Conservation (phyloP, 2,888 invertebrate species). For the Ariolimax columbianus region DNA sequence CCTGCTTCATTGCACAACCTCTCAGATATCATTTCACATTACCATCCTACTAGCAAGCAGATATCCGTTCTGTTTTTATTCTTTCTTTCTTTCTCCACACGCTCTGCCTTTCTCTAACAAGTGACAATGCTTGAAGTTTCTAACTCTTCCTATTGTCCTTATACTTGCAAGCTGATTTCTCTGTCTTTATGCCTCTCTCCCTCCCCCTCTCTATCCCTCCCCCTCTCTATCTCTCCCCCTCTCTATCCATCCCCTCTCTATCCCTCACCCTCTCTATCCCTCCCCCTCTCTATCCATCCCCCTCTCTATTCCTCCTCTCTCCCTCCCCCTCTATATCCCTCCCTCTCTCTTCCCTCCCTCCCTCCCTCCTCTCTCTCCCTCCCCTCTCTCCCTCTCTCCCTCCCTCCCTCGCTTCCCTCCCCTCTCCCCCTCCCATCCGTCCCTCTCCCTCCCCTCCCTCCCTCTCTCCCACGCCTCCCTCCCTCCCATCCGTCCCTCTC, state of each 20-base stretch:
- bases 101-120: no score
- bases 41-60: no score
- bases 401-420: not conserved
- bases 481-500: not conserved
- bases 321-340: not conserved
- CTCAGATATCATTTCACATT: no score
- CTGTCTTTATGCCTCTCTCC: not conserved
- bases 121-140: no score
- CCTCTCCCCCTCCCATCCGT: not conserved
- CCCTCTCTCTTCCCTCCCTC: not conserved
- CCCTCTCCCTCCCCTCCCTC: slow-evolving; percentile 14
- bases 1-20: no score
- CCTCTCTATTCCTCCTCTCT: not conserved
- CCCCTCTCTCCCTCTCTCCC: slow-evolving; percentile 33
- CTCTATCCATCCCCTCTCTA: not conserved
- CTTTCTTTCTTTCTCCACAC: no score
- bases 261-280: not conserved
- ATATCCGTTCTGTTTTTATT: no score
- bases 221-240: not conserved
- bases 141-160: not conserved
- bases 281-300: not conserved
- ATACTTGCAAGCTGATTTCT: not conserved
- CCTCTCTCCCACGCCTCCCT: not conserved
- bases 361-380: slow-evolving; percentile 18
- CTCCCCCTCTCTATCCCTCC: not conserved